A percentile compares a stretch with the other conserved stretches of the same genome.
phyloP scores from a whole-genome alignment of 2,797 vertebrate genomes.

The Parambassis ranga region DNA sequence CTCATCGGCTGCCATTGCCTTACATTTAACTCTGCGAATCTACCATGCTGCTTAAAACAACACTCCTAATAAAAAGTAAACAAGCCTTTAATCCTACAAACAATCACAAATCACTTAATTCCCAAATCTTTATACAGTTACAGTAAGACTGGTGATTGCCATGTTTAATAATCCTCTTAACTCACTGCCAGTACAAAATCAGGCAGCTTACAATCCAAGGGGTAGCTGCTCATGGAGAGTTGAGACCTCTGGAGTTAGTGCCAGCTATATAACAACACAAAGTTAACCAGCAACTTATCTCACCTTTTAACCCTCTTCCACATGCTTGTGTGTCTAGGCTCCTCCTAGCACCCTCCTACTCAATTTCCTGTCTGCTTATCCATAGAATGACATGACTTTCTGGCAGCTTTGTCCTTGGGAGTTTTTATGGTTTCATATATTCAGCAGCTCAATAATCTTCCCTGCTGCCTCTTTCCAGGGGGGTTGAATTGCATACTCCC shows the following conservation, averaged over 20 bases:
- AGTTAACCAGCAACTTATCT: constrained; percentile 6
- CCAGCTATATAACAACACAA: not conserved
- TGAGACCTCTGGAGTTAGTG: constrained; percentile 15
- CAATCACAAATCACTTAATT: constrained; percentile 66
- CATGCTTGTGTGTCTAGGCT: not conserved
- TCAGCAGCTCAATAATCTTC: constrained; percentile 31
- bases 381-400: constrained; percentile 25
- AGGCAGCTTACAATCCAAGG: constrained; percentile 29
- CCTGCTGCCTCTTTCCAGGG: constrained; percentile 13
- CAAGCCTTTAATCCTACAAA: constrained; percentile 49
- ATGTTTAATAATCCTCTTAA: constrained; percentile 69
- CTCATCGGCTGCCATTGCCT: not conserved
- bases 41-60: constrained; percentile 12
- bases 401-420: constrained; percentile 9
- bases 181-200: constrained; percentile 39
- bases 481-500: constrained; percentile 28
- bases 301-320: constrained; percentile 10
- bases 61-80: constrained; percentile 6
- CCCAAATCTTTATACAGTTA: constrained; percentile 50
- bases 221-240: constrained; percentile 24
- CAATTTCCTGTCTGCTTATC: constrained; percentile 59
- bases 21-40: not conserved
- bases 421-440: constrained; percentile 36
- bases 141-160: constrained; percentile 43
- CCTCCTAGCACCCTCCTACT: constrained; percentile 5